A percentile compares a stretch with the other conserved stretches of the same genome.
Conservation (phyloP, 2,888 invertebrate genomes). For the Pseudolycoriella hygida region DNA sequence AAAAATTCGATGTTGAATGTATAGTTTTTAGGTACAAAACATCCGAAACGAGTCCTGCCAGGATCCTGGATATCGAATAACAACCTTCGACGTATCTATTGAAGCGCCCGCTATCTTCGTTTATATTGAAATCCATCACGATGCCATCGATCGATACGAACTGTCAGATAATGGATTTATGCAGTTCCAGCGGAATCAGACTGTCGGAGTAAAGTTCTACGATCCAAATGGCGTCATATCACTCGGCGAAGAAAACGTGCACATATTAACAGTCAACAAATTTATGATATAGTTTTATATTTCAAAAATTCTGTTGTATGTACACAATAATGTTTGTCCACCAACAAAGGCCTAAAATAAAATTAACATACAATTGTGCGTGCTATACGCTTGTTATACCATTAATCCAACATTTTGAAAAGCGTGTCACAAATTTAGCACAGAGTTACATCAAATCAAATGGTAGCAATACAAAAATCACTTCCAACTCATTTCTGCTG, state of each 20-base stretch:
- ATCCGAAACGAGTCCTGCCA: slow-evolving; percentile 15
- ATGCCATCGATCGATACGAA: slow-evolving; percentile 16
- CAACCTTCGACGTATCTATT: slow-evolving; percentile 20
- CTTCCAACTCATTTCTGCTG: too few species aligned
- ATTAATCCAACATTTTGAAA: too few species aligned
- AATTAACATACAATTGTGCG: too few species aligned
- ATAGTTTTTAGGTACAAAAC: neutral
- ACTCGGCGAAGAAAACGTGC: slow-evolving; percentile 17
- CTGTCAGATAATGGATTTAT: slow-evolving; percentile 27
- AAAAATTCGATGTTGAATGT: too few species aligned
- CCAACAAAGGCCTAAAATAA: too few species aligned
- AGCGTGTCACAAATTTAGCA: too few species aligned
- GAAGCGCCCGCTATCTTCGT: slow-evolving; percentile 25
- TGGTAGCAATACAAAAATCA: too few species aligned
- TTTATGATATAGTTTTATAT: slow-evolving; percentile 2
- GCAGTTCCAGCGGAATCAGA: slow-evolving; percentile 20
- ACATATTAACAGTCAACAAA: slow-evolving; percentile 22
- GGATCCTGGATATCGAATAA: slow-evolving; percentile 13
- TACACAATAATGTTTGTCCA: too few species aligned
- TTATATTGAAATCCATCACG: slow-evolving; percentile 20
- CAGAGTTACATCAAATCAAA: too few species aligned
- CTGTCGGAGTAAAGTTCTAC: slow-evolving; percentile 20
- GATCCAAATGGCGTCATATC: slow-evolving; percentile 13
- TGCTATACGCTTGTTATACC: too few species aligned
- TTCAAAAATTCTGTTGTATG: neutral